phyloP scores from a whole-genome alignment of 2,888 invertebrate species.

The Actias luna region DNA sequence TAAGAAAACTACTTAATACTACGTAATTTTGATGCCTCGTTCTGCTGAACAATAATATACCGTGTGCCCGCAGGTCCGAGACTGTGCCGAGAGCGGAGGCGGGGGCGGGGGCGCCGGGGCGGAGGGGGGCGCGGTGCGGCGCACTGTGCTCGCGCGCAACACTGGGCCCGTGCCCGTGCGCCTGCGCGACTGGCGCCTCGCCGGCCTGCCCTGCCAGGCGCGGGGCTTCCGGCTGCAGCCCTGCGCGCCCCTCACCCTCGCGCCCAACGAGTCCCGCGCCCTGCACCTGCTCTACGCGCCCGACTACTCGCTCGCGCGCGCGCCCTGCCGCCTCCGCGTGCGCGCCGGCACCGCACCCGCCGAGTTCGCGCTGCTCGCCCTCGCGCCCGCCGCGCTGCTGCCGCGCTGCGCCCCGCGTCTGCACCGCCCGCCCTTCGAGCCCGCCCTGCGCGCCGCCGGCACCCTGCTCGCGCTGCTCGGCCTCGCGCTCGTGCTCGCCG shows the following conservation, averaged over 20 bases:
- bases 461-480: conserved; percentile 44
- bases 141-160: conserved; percentile 83
- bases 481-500: conserved; percentile 52
- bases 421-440: conserved; percentile 81
- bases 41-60: conserved; percentile 62
- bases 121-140: conserved; percentile 82
- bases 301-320: conserved; percentile 60
- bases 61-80: conserved; percentile 88
- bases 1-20: too few relatives aligned
- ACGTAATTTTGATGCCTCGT: too few relatives aligned
- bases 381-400: conserved; percentile 48
- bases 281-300: conserved; percentile 53
- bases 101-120: conserved; percentile 81
- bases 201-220: conserved; percentile 54
- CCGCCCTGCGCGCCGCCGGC: conserved; percentile 78
- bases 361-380: conserved; percentile 43
- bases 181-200: conserved; percentile 74
- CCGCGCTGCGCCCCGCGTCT: conserved; percentile 40
- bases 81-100: conserved; percentile 85
- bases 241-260: conserved; percentile 55
- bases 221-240: conserved; percentile 63
- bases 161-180: conserved; percentile 94
- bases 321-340: conserved; percentile 41
- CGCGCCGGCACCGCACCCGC: conserved; percentile 41
- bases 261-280: conserved; percentile 58